These are phyloP conservation scores for Dasysyrphus tricinctus DNA, from an alignment of 2,888 invertebrate genomes.

Conservation along the genomic window DNA sequence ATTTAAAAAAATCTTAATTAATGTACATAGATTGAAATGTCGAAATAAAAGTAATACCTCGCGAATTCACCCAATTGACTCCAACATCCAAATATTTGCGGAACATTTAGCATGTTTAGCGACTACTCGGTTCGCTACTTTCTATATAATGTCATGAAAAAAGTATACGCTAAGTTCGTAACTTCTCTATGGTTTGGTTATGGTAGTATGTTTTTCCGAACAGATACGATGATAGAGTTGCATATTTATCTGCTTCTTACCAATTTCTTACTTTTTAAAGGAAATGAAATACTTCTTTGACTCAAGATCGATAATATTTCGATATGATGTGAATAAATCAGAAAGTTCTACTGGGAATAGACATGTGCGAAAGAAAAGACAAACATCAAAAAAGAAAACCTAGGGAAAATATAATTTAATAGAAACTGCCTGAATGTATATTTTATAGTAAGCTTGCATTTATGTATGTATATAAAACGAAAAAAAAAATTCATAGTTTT, in stretches of 20 bases:
- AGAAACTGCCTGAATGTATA: neutral
- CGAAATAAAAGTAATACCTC: neutral
- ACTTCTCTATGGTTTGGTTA: neutral
- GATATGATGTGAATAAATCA: slow-evolving; percentile 80
- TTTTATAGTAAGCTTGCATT: neutral
- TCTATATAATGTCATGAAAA: neutral
- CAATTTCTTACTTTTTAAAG: slow-evolving; percentile 83
- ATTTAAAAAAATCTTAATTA: too few relatives aligned
- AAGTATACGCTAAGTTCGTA: neutral
- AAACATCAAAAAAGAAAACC: neutral
- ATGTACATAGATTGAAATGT: too few relatives aligned
- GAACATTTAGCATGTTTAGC: too few relatives aligned
- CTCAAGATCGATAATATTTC: slow-evolving; percentile 88
- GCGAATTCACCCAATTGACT: too few relatives aligned
- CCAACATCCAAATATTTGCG: too few relatives aligned
- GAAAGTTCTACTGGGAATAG: slow-evolving; percentile 78
- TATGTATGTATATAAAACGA: slow-evolving; percentile 9
- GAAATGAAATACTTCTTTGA: slow-evolving; percentile 88
- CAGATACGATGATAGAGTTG: neutral
- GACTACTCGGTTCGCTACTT: too few relatives aligned
- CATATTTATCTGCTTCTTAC: neutral
- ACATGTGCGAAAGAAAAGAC: slow-evolving; percentile 74
- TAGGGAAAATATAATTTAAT: neutral
- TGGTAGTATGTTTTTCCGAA: neutral
- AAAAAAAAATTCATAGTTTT: neutral